Percentiles rank a stretch among this genome's conserved stretches.
phyloP scores from a whole-genome alignment of 2,113 vertebrate species.

The Anhinga anhinga region DNA sequence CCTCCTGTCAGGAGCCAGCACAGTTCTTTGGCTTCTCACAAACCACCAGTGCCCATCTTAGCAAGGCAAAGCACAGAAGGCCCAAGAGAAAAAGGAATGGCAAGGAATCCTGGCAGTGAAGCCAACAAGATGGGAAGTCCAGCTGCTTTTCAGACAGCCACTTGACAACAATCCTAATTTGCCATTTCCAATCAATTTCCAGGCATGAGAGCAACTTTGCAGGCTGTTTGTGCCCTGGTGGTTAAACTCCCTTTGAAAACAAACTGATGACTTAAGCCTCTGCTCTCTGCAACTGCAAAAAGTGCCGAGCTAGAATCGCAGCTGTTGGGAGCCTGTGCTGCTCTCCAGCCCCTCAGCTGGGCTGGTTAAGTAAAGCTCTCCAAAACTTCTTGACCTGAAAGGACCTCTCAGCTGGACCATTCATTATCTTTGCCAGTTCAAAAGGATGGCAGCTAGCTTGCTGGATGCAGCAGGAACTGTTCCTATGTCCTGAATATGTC shows the following conservation, averaged over 20 bases:
- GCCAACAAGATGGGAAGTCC: background rate
- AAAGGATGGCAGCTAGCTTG: background rate
- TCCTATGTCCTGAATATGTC: background rate
- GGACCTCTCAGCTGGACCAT: background rate
- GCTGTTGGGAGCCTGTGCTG: background rate
- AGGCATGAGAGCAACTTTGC: background rate
- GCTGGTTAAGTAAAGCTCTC: background rate
- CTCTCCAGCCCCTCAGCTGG: background rate
- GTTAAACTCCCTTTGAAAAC: background rate
- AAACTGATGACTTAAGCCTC: background rate
- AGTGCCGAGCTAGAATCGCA: background rate
- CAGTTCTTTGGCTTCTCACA: background rate
- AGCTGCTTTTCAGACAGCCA: constrained; percentile 23
- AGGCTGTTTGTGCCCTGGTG: background rate
- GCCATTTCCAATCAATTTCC: background rate
- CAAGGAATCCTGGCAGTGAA: background rate
- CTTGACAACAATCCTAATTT: constrained; percentile 3
- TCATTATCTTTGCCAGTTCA: background rate
- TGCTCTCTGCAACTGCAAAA: background rate
- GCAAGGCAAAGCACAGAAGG: background rate
- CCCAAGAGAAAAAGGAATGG: background rate
- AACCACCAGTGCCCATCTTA: background rate
- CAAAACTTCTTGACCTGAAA: background rate
- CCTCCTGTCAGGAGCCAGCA: background rate
- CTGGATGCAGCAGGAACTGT: background rate